Evolutionary conservation across 1,140 invertebrate species (phyloP), one percentile per base, ranked within the genome.

Genomic region (Trialeurodes vaporariorum): DNA sequence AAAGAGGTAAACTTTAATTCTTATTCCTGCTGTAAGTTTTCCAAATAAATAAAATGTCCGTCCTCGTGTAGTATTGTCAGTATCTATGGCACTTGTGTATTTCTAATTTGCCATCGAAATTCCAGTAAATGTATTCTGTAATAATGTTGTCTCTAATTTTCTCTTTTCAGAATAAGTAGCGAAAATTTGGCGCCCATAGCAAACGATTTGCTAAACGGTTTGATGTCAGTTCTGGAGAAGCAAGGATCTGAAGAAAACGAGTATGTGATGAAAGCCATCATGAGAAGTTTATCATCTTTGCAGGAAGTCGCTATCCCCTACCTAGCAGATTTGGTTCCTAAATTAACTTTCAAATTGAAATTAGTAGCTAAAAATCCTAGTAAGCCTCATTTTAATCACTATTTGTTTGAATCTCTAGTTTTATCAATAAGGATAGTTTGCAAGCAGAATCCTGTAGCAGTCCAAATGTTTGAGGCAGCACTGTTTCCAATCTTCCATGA

Each of bases 361-460:
- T 76, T 85, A 9, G 94, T 96, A n/a, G 84, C 93, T 59, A 93
- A 91, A 81, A 98, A 98, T 82, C 96, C 96, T 0, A 94, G 90
- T 72, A 92, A 93, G 72, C 96, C 96, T 0, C 91, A 97, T 77
- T 98, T 98, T 78, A 98, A 98, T 81, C 96, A 98, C 77, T 98
- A 93, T 80, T 81, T 98, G 1, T 98, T 98, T 79, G 96, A 98
- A 81, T 92, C 90, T 0, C 80, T 98, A 25, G 90, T 92, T 62
- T 80, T 98, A 34, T 87, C 89, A 12, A 91, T 98, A 25, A 89
- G 89, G 73, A 89, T 96, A 75, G 90, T 93, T 23, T 96, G 94
- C 73, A 89, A 88, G 78, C 82, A 83, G 9, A 91, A 92, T 75
- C 84, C 87, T 0, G 79, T 79, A 59, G 89, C 91, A 34, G 90